phyloP scores from a whole-genome alignment of 1,140 invertebrate genomes.

The Stenopsyche tienmushanensis region DNA sequence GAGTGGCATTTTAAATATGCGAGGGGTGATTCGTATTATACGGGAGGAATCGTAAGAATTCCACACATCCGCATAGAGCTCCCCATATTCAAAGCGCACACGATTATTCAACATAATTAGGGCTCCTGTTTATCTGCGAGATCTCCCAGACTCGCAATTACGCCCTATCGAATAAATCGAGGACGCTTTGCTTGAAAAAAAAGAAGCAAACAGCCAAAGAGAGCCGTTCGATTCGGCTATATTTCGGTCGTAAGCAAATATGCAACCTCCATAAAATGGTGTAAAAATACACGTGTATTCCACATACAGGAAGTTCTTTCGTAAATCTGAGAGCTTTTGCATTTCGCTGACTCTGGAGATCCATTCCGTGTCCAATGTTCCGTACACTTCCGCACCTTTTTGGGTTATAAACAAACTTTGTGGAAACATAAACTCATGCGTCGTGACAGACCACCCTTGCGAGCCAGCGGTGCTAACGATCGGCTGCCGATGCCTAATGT shows the following conservation, averaged over 20 bases:
- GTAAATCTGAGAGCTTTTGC: conserved; percentile 26
- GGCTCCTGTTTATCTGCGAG: too few species aligned
- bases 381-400: conserved; percentile 40
- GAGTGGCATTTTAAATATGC: too few species aligned
- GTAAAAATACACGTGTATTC: conserved; percentile 14
- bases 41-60: too few species aligned
- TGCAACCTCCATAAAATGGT: conserved; percentile 11
- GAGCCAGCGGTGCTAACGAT: not conserved
- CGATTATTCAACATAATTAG: too few species aligned
- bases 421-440: conserved; percentile 36
- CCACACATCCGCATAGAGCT: too few species aligned
- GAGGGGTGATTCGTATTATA: too few species aligned
- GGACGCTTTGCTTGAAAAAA: too few species aligned
- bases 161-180: too few species aligned
- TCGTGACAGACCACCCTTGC: conserved; percentile 20
- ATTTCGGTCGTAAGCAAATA: not conserved
- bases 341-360: conserved; percentile 31
- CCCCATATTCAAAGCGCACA: too few species aligned
- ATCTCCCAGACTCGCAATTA: too few species aligned
- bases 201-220: too few species aligned
- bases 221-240: too few species aligned
- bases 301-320: conserved; percentile 20
- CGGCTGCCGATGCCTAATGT: not conserved
- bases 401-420: conserved; percentile 38
- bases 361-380: conserved; percentile 39